Base-by-base conservation (phyloP, 2,888 invertebrate genomes). In the Criorhina ranunculi region DNA sequence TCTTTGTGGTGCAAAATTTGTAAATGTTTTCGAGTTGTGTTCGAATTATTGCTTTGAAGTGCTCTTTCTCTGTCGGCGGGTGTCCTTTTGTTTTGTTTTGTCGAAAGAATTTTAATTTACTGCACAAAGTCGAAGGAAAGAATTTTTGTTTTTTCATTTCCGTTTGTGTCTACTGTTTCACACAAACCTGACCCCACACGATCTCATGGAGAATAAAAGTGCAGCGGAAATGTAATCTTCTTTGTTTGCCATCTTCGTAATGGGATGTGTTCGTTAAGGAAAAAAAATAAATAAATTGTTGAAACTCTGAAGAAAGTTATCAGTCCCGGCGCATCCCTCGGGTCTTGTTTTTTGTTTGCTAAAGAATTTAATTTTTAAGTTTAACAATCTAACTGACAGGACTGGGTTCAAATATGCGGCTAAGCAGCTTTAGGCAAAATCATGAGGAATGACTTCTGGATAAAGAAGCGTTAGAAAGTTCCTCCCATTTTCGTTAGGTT, bases 61-160 rank as follows among this genome's bases (percentile, higher is more conserved):
- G 40, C 37, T 33, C 1, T 15, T 7, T 19, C 29, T 33, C 37
- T 5, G 17, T 40, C 44, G 1, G 2, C 6, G 49, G 9, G 2
- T 60, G 44, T 62, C 19, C 24, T 57, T 62, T 69, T 40, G 29
- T 70, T 31, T 64, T 49, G 55, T 42, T 57, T 57, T 15, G 59
- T 29, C 17, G 17, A 77, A 80, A 60, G 72, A 78, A 78, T 78
- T 82, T 82, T 66, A 82, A 78, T 82, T 82, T 82, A 73, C 78
- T 73, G 15, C 55, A 42, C 55, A 19, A 46, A 77, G 51, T 55
- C 49, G 66, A 51, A 15, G 37, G 15, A 55, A 51, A 44, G 60
- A 59, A 62, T 37, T 35, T 67, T 35, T 33, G 15, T 19, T 60
- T 51, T n/a, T 40, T 29, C 37, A 59, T 15, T 35, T 44, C 9